Conservation (phyloP, 2,113 vertebrate species). For the Gopherus evgoodei region DNA sequence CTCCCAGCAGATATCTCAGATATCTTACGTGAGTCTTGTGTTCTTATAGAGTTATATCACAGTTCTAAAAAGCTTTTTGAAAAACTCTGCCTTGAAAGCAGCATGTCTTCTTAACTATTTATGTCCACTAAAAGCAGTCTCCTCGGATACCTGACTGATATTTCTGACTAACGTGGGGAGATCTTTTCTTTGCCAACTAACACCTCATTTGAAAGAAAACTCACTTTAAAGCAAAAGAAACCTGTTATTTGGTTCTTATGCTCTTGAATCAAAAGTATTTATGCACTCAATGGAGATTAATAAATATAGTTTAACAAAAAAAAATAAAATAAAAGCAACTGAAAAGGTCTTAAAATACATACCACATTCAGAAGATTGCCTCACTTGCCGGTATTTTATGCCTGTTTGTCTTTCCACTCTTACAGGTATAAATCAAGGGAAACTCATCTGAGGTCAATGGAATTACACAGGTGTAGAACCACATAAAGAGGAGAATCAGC, state of each 20-base stretch:
- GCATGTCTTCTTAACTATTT: constrained; percentile 11
- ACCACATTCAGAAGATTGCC: constrained; percentile 37
- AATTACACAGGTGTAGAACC: constrained; percentile 8
- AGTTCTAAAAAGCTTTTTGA: constrained; percentile 57
- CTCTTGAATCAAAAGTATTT: constrained; percentile 47
- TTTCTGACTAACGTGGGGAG: constrained; percentile 59
- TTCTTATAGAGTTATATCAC: constrained; percentile 65
- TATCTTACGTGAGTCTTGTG: constrained; percentile 36
- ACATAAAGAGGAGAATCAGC: neutral
- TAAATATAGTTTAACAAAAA: constrained; percentile 33
- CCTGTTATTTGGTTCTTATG: constrained; percentile 37
- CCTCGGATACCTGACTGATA: constrained; percentile 53
- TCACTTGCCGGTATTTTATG: constrained; percentile 40
- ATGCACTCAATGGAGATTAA: constrained; percentile 51
- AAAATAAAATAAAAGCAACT: constrained; percentile 36
- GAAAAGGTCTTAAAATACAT: constrained; percentile 51
- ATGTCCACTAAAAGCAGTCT: constrained; percentile 44
- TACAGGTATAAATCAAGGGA: constrained; percentile 9
- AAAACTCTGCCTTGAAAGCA: constrained; percentile 49
- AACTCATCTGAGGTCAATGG: constrained; percentile 17
- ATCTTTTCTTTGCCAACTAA: constrained; percentile 48
- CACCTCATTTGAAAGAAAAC: constrained; percentile 51
- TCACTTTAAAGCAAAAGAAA: constrained; percentile 57
- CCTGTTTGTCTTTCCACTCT: constrained; percentile 37
- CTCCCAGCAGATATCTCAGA: constrained; percentile 50